phyloP scores from a whole-genome alignment of 2,888 invertebrate species.

The Lysandra bellargus region DNA sequence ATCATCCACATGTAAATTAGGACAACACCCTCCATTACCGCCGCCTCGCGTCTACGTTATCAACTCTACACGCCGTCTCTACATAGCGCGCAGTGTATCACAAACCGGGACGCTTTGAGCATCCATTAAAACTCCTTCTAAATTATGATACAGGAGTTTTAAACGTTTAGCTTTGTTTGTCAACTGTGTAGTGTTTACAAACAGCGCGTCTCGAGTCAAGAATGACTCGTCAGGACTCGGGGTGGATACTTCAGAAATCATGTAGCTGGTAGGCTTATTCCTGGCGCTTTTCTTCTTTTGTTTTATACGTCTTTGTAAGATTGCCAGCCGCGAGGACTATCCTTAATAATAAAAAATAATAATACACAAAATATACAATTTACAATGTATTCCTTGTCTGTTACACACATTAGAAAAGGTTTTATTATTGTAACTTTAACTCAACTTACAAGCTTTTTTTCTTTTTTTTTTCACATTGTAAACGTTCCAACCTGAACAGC shows the following conservation, averaged over 20 bases:
- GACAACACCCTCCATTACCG: slow-evolving; percentile 2
- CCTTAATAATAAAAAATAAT: too few relatives aligned
- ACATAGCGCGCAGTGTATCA: not conserved
- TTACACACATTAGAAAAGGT: too few relatives aligned
- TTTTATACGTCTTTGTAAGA: not conserved
- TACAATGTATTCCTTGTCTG: too few relatives aligned
- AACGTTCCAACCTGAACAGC: too few relatives aligned
- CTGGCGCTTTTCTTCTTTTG: not conserved
- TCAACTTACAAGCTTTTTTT: too few relatives aligned
- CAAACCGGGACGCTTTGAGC: slow-evolving; percentile 10
- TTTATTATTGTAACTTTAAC: too few relatives aligned
- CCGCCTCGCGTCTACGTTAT: not conserved
- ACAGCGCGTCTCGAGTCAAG: not conserved
- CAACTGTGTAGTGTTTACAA: not conserved
- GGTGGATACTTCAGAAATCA: not conserved
- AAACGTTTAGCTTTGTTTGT: slow-evolving; percentile 1
- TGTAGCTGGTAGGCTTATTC: not conserved
- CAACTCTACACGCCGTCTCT: not conserved
- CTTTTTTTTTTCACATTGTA: too few relatives aligned
- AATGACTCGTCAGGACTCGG: not conserved
- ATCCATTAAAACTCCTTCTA: slow-evolving; percentile 5
- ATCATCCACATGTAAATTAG: slow-evolving; percentile 10
- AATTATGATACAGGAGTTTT: slow-evolving; percentile 8
- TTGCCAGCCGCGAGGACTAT: too few relatives aligned
- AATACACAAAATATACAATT: too few relatives aligned